Base-by-base conservation (phyloP, 2,113 vertebrate genomes). In the Parotia lawesii region DNA sequence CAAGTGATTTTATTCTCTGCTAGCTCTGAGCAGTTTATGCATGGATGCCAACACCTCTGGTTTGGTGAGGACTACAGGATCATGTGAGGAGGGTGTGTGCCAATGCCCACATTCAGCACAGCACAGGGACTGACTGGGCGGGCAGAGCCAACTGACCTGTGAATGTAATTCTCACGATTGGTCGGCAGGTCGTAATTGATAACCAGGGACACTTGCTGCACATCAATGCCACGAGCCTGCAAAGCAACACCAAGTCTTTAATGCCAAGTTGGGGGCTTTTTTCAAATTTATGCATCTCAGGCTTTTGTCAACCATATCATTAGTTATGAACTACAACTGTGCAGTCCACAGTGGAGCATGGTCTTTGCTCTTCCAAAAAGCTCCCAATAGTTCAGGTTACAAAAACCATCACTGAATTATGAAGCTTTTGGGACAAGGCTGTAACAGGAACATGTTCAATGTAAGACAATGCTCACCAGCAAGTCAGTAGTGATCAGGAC, bases 181-280 rank as follows among this genome's bases (percentile, higher is more conserved):
- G 99, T 99, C n/a, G 99, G 99, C 88, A 99, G 98, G 95, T 99
- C 99, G 28, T 99, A 99, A 87, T 99, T 99, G 94, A 99, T 99
- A 94, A 99, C 99, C 96, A 99, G 94, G 15, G 99, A 99, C 92
- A 99, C 99, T 97, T 99, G 99, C 97, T 99, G 99, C 75, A 99
- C 99, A 80, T 99, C 99, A 97, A 99, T 99, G 33, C 99, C 99
- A 96, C 99, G 99, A 97, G 99, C 99, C 99, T 99, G 79, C 20
- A 98, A 98, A 47, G 33, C 37, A 95, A 81, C 2, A 29, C 2
- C 58, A 24, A 15, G 23, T 10, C 29, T 50, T 89, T 60, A 85
- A 24, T 10, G 1, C 4, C n/a, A 61, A 61, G 38, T 28, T 45
- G 53, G 16, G 44, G 12, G 5, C 44, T 29, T 5, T 3, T 24